Conservation (phyloP, 2,797 vertebrate species). For the Agapornis canus region DNA sequence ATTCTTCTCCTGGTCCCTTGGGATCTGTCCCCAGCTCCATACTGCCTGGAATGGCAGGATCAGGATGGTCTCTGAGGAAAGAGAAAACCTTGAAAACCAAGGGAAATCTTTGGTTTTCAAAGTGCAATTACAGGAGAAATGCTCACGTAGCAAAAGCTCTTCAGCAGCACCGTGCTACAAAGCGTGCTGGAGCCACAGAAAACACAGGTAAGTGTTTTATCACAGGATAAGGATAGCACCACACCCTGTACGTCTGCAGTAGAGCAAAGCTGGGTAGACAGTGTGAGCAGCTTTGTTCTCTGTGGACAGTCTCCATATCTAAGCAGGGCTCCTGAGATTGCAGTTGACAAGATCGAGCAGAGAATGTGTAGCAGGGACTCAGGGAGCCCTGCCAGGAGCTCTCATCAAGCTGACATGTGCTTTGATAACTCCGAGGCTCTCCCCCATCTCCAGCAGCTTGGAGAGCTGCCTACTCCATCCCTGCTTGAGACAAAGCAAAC, state of each 20-base stretch:
- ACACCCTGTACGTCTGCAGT: rapidly evolving
- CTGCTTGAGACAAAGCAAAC: rapidly evolving
- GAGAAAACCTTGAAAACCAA: not conserved
- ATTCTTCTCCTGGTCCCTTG: not conserved
- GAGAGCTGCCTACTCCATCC: not conserved
- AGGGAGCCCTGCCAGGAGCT: conserved; percentile 35
- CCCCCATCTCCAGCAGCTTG: not conserved
- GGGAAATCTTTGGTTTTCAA: not conserved
- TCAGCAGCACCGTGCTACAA: not conserved
- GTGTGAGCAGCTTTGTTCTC: not conserved
- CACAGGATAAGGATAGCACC: not conserved
- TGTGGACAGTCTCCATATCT: not conserved
- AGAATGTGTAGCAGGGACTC: not conserved
- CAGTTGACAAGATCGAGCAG: not conserved
- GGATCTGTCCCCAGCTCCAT: not conserved
- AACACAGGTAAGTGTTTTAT: not conserved
- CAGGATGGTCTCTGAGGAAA: not conserved
- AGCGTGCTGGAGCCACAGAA: not conserved
- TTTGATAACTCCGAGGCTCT: not conserved
- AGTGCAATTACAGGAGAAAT: not conserved
- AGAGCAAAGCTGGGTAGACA: not conserved
- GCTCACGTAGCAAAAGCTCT: rapidly evolving
- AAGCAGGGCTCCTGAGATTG: rapidly evolving
- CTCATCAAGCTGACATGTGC: not conserved
- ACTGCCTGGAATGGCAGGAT: not conserved